phyloP scores from a whole-genome alignment of 2,113 vertebrate genomes.

The Sinocyclocheilus anshuiensis region DNA sequence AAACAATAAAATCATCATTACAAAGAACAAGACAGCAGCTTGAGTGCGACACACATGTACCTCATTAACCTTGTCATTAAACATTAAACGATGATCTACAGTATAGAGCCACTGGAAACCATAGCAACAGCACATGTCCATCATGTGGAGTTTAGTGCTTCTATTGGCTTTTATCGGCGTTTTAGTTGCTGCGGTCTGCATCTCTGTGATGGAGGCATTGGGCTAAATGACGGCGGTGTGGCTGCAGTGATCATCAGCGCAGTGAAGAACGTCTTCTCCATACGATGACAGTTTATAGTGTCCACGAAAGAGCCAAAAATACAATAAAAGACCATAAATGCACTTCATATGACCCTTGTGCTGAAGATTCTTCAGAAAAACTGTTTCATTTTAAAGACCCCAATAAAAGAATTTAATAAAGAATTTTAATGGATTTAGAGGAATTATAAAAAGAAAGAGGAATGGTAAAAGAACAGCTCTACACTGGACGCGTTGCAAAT shows the following conservation, averaged over 20 bases:
- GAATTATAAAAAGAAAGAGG: too few relatives aligned
- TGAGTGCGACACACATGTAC: not conserved
- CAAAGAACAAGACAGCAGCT: not conserved
- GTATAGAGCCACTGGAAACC: slow-evolving; percentile 17
- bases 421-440: too few relatives aligned
- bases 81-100: not conserved
- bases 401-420: too few relatives aligned
- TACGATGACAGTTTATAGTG: not conserved
- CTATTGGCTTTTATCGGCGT: slow-evolving; percentile 33
- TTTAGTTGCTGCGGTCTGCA: not conserved
- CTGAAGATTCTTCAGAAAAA: too few relatives aligned
- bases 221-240: not conserved
- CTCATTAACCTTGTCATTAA: slow-evolving; percentile 13
- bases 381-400: too few relatives aligned
- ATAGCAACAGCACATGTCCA: slow-evolving; percentile 44
- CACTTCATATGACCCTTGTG: too few relatives aligned
- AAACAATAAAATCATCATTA: slow-evolving; percentile 19
- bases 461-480: too few relatives aligned
- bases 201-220: not conserved
- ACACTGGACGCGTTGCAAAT: too few relatives aligned
- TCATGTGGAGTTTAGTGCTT: slow-evolving; percentile 2
- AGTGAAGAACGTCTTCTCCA: not conserved
- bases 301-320: too few relatives aligned
- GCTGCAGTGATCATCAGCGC: slow-evolving; percentile 42
- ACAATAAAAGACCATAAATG: too few relatives aligned